These are phyloP conservation scores for Physeter macrocephalus DNA, from an alignment of 2,113 vertebrate genomes.

Conservation along the genomic window DNA sequence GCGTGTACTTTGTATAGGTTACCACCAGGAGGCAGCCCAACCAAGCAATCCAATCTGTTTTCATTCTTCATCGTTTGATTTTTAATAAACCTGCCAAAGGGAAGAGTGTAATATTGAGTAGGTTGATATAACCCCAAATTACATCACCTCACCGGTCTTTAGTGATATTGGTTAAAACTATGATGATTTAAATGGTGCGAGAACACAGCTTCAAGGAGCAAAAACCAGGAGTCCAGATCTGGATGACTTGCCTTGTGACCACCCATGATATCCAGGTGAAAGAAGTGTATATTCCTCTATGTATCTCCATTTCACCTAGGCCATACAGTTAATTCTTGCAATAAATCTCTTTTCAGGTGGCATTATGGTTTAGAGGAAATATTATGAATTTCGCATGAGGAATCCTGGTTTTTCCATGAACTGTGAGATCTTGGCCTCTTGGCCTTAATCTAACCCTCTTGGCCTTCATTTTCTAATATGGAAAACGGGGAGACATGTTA, in stretches of 20 bases:
- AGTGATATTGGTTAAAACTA: neutral
- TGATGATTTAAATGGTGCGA: too few species aligned
- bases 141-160: neutral
- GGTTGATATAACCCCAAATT: neutral
- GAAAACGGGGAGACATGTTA: neutral
- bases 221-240: neutral
- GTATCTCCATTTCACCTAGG: neutral
- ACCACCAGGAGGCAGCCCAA: neutral
- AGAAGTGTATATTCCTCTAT: neutral
- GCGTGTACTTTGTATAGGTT: neutral
- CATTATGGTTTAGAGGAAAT: neutral
- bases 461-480: neutral
- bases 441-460: neutral
- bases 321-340: neutral
- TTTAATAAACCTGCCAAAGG: neutral
- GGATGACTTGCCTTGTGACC: neutral
- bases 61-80: neutral
- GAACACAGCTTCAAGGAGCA: neutral
- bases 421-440: neutral
- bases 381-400: neutral
- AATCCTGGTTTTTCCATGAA: neutral
- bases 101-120: neutral
- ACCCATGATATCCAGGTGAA: neutral
- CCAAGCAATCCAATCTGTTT: neutral
- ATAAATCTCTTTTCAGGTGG: neutral